Conservation (phyloP, 2,797 vertebrate species). For the Psittacula derbiana region DNA sequence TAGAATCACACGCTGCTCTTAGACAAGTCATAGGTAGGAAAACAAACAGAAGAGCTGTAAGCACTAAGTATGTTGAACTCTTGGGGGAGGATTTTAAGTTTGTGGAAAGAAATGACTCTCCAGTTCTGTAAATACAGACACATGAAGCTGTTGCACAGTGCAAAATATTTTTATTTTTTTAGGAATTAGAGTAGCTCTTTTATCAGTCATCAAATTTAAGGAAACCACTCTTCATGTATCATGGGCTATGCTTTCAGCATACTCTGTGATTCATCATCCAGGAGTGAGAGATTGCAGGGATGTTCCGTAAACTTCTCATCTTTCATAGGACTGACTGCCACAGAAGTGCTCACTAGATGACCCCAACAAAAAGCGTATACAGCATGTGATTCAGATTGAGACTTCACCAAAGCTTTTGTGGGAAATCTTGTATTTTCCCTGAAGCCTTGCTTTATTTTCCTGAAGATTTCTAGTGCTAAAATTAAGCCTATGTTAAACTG, state of each 20-base stretch:
- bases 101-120: neutral
- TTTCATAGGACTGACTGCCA: neutral
- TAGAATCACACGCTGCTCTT: neutral
- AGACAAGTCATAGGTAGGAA: neutral
- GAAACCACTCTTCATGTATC: neutral
- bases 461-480: neutral
- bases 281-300: neutral
- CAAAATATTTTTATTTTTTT: neutral
- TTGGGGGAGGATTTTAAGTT: neutral
- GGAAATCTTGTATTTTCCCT: neutral
- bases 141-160: neutral
- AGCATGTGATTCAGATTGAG: neutral
- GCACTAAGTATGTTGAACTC: neutral
- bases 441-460: neutral
- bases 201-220: neutral
- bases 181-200: neutral
- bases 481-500: neutral
- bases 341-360: neutral
- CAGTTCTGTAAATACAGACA: neutral
- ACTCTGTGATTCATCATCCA: neutral
- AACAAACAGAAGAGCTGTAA: fast-evolving
- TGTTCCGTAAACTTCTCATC: neutral
- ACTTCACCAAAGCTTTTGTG: neutral
- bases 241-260: neutral
- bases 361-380: neutral